Percentiles rank a stretch among this genome's conserved stretches.
Evolutionary conservation across 2,888 invertebrate genomes (phyloP).

Genomic region (Marronus borbonicus): DNA sequence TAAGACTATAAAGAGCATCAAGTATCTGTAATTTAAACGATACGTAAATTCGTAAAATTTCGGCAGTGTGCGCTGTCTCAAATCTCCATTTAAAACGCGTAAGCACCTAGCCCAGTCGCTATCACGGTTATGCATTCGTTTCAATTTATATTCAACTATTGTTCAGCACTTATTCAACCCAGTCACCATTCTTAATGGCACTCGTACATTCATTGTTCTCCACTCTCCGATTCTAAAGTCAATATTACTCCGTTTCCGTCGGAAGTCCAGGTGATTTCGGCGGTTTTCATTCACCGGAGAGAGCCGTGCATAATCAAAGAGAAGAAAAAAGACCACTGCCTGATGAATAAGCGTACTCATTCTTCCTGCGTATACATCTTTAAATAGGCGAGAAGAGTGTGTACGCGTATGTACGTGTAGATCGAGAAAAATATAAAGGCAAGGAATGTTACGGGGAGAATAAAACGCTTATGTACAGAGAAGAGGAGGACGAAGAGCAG

Average conservation of each 20-base stretch:
- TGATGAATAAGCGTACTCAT: constrained; percentile 13
- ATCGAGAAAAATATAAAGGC: not conserved
- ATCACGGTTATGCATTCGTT: constrained; percentile 24
- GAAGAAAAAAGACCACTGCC: constrained; percentile 21
- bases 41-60: no score
- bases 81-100: no score
- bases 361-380: constrained; percentile 5
- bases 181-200: constrained; percentile 16
- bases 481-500: constrained; percentile 1
- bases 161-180: constrained; percentile 24
- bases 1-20: no score
- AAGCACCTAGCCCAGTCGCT: no score
- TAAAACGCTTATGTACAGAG: not conserved
- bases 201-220: constrained; percentile 31
- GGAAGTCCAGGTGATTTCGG: constrained; percentile 62
- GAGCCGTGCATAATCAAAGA: not conserved
- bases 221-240: constrained; percentile 23
- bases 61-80: no score
- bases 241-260: constrained; percentile 58
- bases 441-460: not conserved
- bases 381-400: not conserved
- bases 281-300: constrained; percentile 52
- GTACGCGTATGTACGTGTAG: not conserved
- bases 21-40: no score
- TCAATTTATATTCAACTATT: constrained; percentile 31